Evolutionary conservation across 2,888 invertebrate species (phyloP).

Genomic region (Caenorhabditis wallacei): DNA sequence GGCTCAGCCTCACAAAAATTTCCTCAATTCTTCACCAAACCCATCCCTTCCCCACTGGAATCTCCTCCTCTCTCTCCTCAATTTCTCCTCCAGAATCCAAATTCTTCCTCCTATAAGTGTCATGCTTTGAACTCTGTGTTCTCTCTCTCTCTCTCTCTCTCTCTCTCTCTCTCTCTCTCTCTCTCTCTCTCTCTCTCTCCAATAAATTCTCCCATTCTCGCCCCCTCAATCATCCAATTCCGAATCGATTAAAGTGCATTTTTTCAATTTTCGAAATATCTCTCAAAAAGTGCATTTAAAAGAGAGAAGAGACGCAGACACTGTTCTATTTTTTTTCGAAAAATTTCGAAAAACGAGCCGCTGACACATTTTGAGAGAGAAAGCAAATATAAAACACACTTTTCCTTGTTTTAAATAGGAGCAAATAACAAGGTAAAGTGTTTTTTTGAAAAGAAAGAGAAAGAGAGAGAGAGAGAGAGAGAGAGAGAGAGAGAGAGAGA

Average conservation of each 20-base stretch:
- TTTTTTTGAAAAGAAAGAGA: background rate
- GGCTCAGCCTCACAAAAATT: too few relatives aligned
- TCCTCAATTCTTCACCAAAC: too few relatives aligned
- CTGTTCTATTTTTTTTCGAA: conserved; percentile 46
- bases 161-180: background rate
- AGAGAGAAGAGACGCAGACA: conserved; percentile 34
- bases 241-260: conserved; percentile 32
- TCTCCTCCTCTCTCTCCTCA: background rate
- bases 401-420: background rate
- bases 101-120: background rate
- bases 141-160: background rate
- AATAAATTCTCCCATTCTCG: conserved; percentile 20
- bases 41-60: too few relatives aligned
- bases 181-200: too few relatives aligned
- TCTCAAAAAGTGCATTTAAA: conserved; percentile 37
- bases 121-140: conserved; percentile 11
- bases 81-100: background rate
- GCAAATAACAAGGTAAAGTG: background rate
- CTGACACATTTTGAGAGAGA: conserved; percentile 10
- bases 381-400: conserved; percentile 45
- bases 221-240: conserved; percentile 36
- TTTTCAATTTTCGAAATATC: conserved; percentile 22
- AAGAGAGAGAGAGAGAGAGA: too few relatives aligned
- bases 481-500: too few relatives aligned
- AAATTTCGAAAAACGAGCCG: conserved; percentile 50